Evolutionary conservation across 2,888 invertebrate genomes (phyloP).

Genomic region (Gasteruption jaculator): DNA sequence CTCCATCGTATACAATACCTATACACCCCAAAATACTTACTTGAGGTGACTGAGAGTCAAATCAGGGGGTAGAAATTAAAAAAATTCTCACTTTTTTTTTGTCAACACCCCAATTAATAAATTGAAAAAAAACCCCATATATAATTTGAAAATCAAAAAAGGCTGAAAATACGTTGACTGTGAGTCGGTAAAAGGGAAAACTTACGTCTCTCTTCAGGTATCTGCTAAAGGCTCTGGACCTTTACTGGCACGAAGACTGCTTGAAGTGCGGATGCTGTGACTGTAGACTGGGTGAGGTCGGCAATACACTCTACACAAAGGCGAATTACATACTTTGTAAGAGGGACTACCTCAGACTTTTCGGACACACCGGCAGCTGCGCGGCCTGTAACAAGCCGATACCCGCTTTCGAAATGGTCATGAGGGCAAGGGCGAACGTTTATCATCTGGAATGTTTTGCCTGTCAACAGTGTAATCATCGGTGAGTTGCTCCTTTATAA

Average conservation of each 20-base stretch:
- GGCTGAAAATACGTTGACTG: too few relatives aligned
- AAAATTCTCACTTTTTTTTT: too few relatives aligned
- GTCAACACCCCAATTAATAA: too few relatives aligned
- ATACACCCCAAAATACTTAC: too few relatives aligned
- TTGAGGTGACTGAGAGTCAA: too few relatives aligned
- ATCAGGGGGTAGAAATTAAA: too few relatives aligned
- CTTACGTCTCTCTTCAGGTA: constrained; percentile 55
- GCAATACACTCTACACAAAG: constrained; percentile 90
- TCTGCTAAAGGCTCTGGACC: constrained; percentile 86
- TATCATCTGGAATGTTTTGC: constrained; percentile 98
- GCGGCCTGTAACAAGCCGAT: constrained; percentile 97
- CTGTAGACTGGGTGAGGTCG: constrained; percentile 93
- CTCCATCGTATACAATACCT: too few relatives aligned
- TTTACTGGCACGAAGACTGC: constrained; percentile 97
- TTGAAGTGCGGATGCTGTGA: constrained; percentile 97
- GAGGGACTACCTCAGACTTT: constrained; percentile 94
- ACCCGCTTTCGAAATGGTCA: constrained; percentile 98
- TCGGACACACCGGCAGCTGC: constrained; percentile 94
- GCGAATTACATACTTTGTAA: constrained; percentile 94
- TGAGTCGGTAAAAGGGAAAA: constrained; percentile 31
- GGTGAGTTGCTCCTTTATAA: constrained; percentile 59
- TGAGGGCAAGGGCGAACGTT: constrained; percentile 94
- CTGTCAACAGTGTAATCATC: constrained; percentile 97
- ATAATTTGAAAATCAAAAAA: too few relatives aligned
- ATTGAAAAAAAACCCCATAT: too few relatives aligned